Evolutionary conservation across 2,797 vertebrate genomes (phyloP), one percentile per base, ranked within the genome.

Genomic region (Harpagifer antarcticus): DNA sequence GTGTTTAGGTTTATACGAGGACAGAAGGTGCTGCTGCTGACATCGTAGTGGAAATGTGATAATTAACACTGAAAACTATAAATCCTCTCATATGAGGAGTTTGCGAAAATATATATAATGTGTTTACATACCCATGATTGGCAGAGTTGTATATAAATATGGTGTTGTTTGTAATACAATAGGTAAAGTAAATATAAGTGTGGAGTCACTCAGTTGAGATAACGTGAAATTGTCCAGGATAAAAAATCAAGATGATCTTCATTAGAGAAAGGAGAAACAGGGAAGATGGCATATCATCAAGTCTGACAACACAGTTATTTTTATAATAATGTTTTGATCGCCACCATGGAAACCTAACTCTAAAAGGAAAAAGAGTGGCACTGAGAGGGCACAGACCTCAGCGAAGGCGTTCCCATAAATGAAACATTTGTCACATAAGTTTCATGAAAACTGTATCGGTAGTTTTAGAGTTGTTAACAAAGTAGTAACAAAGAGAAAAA

Each of bases 1-100:
- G 88, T 87, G 80, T 91, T 70, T 44, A 5, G 73, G 60, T 68
- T 57, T 62, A 58, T 52, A 60, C 4, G 19, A 68, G 59, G 43
- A 82, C 62, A 74, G 67, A 67, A 68, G 53, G 53, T 27, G 37
- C 64, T 10, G 20, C 50, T 5, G 31, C 69, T 64, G 57, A 63
- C 63, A 62, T 14, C 70, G 33, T 52, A 1, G 19, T 50, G 42
- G 64, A 59, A 74, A 83, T 12, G 17, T 66, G 16, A 75, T 20
- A 11, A 5, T 44, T 47, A 77, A 78, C 43, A 68, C 43, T 72
- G 27, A 31, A 70, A 86, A 45, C 13, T 33, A 68, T n/a, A 57
- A 54, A 78, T 78, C 72, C 70, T 84, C 27, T 3, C 1, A 72
- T 65, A 76, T 16, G 9, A n/a, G 43, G 8, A 19, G 44, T 45